Percentiles rank a stretch among this genome's conserved stretches.
phyloP scores from a whole-genome alignment of 2,113 vertebrate genomes.

The Cromileptes altivelis region DNA sequence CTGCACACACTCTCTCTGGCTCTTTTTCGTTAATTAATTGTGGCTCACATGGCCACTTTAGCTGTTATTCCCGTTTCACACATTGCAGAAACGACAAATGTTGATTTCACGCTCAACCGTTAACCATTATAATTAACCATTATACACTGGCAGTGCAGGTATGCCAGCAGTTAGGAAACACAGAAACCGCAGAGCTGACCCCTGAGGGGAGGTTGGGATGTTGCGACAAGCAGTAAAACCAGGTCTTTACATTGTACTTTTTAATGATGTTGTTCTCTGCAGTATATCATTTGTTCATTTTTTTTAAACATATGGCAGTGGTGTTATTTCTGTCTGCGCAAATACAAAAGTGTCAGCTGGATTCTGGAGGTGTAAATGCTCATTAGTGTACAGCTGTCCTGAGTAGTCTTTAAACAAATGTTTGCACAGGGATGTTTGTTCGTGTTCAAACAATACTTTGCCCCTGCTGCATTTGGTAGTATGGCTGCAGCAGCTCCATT shows the following conservation, averaged over 20 bases:
- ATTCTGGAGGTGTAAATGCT: background rate
- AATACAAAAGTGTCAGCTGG: constrained; percentile 3
- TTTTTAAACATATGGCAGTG: background rate
- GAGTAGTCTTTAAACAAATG: constrained; percentile 20
- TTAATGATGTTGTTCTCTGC: background rate
- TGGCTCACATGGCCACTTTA: background rate
- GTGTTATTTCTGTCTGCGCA: background rate
- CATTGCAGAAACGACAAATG: background rate
- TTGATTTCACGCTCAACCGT: background rate
- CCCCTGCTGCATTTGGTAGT: background rate
- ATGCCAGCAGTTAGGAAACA: background rate
- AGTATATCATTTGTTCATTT: background rate
- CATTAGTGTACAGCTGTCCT: background rate
- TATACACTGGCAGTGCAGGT: background rate
- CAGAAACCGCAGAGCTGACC: background rate
- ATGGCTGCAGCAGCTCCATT: background rate
- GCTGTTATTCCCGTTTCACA: background rate
- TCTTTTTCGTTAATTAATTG: background rate
- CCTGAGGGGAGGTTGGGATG: background rate
- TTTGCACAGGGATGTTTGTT: constrained; percentile 37
- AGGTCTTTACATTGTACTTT: background rate
- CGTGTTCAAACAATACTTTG: constrained; percentile 1
- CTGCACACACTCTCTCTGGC: background rate
- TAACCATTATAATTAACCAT: background rate
- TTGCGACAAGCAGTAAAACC: background rate